Base-by-base conservation (phyloP, 2,888 invertebrate species). In the Agrotis puta region DNA sequence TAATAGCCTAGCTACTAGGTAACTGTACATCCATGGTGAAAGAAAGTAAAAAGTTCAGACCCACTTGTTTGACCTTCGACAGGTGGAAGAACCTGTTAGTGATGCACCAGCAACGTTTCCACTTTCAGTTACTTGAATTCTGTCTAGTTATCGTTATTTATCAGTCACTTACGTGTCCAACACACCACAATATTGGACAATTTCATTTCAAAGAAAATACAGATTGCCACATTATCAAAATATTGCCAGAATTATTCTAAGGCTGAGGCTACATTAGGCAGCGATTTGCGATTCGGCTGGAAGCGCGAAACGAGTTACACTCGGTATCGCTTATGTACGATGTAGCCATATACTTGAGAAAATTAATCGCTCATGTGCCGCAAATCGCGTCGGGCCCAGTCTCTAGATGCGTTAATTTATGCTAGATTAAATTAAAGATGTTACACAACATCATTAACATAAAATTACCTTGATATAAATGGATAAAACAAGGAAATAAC, bases 21-120 rank as follows among this genome's bases (percentile, higher is more conserved):
- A n/a, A n/a, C n/a, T n/a, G 18, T 39, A 24, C 13, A 43, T 47
- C 14, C 13, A 58, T 59, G 51, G n/a, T 39, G 14, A 62, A 81
- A 77, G 82, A 70, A 81, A 81, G 82, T 70, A 53, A 48, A n/a
- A 62, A 77, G 61, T 22, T 58, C 51, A 62, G 48, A 48, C 48
- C 20, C 18, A 64, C 61, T 65, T 39, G 22, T 53, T 20, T 53
- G 62, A 78, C 82, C 82, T 77, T 58, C 64, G 61, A 58, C 47
- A 57, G 54, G 64, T 20, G 5, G 77, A 11, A 22, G 51, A 81
- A 53, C 77, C 82, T 50, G 77, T 78, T 70, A 70, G n/a, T 13
- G 57, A 64, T 62, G 39, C 61, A 14, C 64, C 4, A 27, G 59
- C 27, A 9, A 50, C 24, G 45, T 53, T 77, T 77, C 53, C 51